Base-by-base conservation (phyloP, 2,113 vertebrate genomes). In the Corythoichthys haematopterus region DNA sequence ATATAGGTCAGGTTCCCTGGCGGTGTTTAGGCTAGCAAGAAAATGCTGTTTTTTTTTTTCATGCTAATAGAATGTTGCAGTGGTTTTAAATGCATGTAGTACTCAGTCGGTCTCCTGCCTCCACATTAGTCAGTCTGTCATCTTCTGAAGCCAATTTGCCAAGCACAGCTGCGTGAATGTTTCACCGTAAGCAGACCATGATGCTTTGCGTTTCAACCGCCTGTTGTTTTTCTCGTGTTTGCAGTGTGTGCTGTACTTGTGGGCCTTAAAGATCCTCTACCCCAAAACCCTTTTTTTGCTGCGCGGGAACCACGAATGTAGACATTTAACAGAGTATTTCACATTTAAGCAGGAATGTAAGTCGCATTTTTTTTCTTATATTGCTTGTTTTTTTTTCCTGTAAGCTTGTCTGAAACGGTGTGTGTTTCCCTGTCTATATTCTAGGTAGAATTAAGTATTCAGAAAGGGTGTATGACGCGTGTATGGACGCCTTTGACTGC, bases 391-490 rank as follows among this genome's bases (percentile, higher is more conserved):
- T 11, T 10, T 61, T 57, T 37, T 58, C 71, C 75, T 65, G 64
- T 52, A 4, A 11, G 10, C 67, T 74, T 84, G 80, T 88, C 88
- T 87, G 81, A 77, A 76, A 81, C 85, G 87, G 82, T 75, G 9
- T 64, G 62, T 46, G 64, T 28, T 82, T 43, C 55, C 69, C 75
- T 84, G 64, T 14, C 20, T 28, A 7, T 33, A 52, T 87, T 81
- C 91, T 90, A 99, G 97, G 96, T 98, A 98, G 95, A 96, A 98
- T 99, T 92, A 99, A 99, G 92, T 99, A 99, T 93, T 99, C 97
- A 72, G 97, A 99, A 90, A 91, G 94, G 38, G 94, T 99, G 65
- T 99, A 99, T 72, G 96, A 99, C 20, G 95, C 95, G 80, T 99
- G 97, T 84, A 98, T 99, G 97, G 97, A 99, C 75, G 96, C 97